Evolutionary conservation across 2,797 vertebrate genomes (phyloP).

Genomic region (Notolepis coatsorum): DNA sequence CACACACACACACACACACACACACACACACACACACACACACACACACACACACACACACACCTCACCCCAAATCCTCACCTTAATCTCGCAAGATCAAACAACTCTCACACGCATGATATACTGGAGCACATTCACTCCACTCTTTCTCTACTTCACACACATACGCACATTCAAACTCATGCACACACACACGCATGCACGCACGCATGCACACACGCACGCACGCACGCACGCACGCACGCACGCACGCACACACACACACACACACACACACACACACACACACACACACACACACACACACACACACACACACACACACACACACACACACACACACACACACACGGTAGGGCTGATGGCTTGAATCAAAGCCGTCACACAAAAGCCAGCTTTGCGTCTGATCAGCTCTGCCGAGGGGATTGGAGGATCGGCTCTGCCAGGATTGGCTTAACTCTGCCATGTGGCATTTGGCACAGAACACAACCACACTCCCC

Average conservation of each 20-base stretch:
- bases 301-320: conserved; percentile 24
- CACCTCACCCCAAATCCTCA: not conserved
- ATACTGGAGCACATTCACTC: not conserved
- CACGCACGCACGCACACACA: not conserved
- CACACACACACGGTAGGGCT: not conserved
- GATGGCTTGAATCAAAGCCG: not conserved
- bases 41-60: conserved; percentile 3
- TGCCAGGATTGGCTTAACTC: conserved; percentile 44
- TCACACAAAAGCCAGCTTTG: conserved; percentile 70
- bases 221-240: not conserved
- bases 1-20: not conserved
- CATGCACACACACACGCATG: conserved; percentile 6
- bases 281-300: conserved; percentile 22
- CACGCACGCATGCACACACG: conserved; percentile 12
- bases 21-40: conserved; percentile 5
- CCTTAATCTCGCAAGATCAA: not conserved
- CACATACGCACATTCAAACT: not conserved
- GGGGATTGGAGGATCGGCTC: conserved; percentile 56
- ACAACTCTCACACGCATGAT: not conserved
- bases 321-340: conserved; percentile 21
- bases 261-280: conserved; percentile 9
- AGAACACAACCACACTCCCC: conserved; percentile 29
- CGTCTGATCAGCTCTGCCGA: conserved; percentile 51
- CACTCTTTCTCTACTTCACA: not conserved
- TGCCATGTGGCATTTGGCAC: conserved; percentile 53